Percentiles rank a stretch among this genome's conserved stretches.
phyloP scores from a whole-genome alignment of 2,113 vertebrate genomes.

The Rutilus rutilus region DNA sequence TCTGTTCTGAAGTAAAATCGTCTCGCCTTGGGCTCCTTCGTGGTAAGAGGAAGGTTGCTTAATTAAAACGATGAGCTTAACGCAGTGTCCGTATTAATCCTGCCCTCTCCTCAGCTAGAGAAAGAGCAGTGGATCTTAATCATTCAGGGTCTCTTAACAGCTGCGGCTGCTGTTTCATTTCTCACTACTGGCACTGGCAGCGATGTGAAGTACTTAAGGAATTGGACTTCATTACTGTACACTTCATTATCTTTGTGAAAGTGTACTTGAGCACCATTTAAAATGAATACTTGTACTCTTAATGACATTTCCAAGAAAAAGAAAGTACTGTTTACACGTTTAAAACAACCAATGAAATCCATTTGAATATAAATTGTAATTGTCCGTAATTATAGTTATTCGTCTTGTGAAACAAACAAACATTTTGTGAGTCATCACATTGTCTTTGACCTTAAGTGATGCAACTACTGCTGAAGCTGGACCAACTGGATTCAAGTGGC shows the following conservation, averaged over 20 bases:
- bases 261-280: neutral
- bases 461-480: neutral
- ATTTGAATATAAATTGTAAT: neutral
- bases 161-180: constrained; percentile 41
- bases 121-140: constrained; percentile 64
- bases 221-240: neutral
- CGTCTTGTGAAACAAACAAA: neutral
- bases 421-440: neutral
- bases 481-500: neutral
- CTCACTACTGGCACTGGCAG: neutral
- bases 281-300: neutral
- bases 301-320: neutral
- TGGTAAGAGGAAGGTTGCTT: constrained; percentile 59
- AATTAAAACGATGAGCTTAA: constrained; percentile 69
- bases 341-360: neutral
- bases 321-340: neutral
- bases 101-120: constrained; percentile 59
- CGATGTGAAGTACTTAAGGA: neutral
- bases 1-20: constrained; percentile 39
- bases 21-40: constrained; percentile 16
- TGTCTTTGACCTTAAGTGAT: neutral
- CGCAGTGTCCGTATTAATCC: constrained; percentile 65
- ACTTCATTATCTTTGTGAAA: neutral
- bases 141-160: constrained; percentile 33
- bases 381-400: neutral